phyloP scores from a whole-genome alignment of 2,888 invertebrate species.

The Drosophila greeni region DNA sequence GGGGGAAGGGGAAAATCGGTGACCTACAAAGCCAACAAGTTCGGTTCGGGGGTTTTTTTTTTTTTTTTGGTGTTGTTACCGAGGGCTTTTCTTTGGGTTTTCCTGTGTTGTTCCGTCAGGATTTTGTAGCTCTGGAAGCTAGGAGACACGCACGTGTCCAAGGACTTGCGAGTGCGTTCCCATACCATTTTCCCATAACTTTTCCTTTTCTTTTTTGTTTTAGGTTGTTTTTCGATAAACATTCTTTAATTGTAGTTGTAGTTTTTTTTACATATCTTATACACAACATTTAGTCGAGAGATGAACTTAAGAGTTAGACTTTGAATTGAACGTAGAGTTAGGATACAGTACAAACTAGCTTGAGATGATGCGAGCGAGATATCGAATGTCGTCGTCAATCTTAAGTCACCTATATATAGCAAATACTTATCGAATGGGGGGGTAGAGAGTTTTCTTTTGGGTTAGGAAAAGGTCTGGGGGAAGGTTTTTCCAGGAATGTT shows the following conservation, averaged over 20 bases:
- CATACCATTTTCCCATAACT: conserved; percentile 4
- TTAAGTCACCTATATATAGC: conserved; percentile 19
- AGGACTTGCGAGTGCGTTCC: conserved; percentile 22
- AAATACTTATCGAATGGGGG: conserved; percentile 18
- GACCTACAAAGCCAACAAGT: conserved; percentile 62
- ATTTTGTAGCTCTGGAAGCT: conserved; percentile 7
- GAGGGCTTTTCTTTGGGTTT: conserved; percentile 9
- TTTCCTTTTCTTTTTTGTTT: conserved; percentile 20
- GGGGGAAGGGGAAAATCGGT: conserved; percentile 41
- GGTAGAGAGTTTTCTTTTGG: not conserved
- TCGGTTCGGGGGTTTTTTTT: conserved; percentile 5
- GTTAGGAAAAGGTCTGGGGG: not conserved
- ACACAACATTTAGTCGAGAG: conserved; percentile 65
- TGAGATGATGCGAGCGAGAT: conserved; percentile 31
- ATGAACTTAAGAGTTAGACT: conserved; percentile 41
- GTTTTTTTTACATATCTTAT: conserved; percentile 63
- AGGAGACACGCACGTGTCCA: conserved; percentile 36
- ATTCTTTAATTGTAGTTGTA: conserved; percentile 44
- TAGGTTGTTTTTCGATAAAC: conserved; percentile 43
- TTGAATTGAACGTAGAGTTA: conserved; percentile 42
- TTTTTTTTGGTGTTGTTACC: not conserved
- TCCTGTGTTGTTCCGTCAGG: not conserved
- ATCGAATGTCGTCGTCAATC: conserved; percentile 17
- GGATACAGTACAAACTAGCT: conserved; percentile 38
- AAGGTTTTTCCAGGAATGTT: not conserved